A percentile compares a stretch with the other conserved stretches of the same genome.
Conservation (phyloP, 2,797 vertebrate genomes). For the Characodon lateralis region DNA sequence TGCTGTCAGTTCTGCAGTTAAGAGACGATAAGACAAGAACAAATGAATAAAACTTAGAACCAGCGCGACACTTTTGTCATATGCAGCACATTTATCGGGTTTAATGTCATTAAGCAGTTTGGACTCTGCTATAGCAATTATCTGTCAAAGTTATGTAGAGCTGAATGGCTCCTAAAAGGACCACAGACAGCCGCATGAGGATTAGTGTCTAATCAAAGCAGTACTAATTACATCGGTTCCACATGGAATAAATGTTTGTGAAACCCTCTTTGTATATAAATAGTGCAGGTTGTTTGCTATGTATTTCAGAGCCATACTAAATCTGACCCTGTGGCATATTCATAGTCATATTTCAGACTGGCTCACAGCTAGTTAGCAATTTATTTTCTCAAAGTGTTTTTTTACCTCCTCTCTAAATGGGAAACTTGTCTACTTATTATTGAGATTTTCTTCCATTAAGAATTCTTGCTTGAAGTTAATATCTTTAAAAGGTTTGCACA, state of each 20-base stretch:
- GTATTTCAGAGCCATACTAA: slow-evolving; percentile 13
- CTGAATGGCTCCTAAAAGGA: slow-evolving; percentile 9
- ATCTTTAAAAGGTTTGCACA: neutral
- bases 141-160: slow-evolving; percentile 26
- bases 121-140: slow-evolving; percentile 36
- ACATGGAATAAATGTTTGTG: slow-evolving; percentile 24
- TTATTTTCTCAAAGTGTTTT: slow-evolving; percentile 4
- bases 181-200: slow-evolving; percentile 12
- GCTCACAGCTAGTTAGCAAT: neutral
- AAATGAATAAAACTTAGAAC: slow-evolving; percentile 37
- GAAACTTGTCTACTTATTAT: neutral
- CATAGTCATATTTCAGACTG: slow-evolving; percentile 12
- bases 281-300: slow-evolving; percentile 30
- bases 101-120: slow-evolving; percentile 56
- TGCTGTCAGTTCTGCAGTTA: slow-evolving; percentile 17
- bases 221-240: slow-evolving; percentile 26
- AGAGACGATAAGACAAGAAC: slow-evolving; percentile 33
- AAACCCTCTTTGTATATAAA: slow-evolving; percentile 25
- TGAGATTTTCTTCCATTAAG: slow-evolving; percentile 5
- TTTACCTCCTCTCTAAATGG: neutral
- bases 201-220: slow-evolving; percentile 41
- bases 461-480: neutral
- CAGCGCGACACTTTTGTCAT: slow-evolving; percentile 40
- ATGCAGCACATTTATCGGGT: slow-evolving; percentile 32
- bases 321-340: slow-evolving; percentile 14